These are phyloP conservation scores for Tursiops truncatus DNA, from an alignment of 2,113 vertebrate species.

Conservation along the genomic window DNA sequence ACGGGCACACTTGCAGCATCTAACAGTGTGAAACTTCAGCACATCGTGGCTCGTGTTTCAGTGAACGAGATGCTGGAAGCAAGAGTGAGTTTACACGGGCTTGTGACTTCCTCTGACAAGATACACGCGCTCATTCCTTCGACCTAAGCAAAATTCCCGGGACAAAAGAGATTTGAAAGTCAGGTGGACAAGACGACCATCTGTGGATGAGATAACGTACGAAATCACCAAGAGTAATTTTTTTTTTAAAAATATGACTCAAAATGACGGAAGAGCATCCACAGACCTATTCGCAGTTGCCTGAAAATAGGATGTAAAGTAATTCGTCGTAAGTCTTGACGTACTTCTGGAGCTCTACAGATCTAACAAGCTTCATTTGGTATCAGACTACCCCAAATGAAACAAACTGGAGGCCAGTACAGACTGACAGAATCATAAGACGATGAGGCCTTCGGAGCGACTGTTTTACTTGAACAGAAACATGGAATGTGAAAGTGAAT, in stretches of 20 bases:
- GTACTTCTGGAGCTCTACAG: neutral
- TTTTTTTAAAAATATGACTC: neutral
- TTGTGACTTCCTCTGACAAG: conserved; percentile 66
- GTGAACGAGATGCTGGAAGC: neutral
- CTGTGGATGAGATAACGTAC: neutral
- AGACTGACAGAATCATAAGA: neutral
- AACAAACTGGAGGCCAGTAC: neutral
- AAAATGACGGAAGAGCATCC: neutral
- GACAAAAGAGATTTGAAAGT: conserved; percentile 37
- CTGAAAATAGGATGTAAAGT: neutral
- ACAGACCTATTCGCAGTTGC: neutral
- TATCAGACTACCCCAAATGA: neutral
- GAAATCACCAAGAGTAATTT: neutral
- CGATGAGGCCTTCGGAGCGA: neutral
- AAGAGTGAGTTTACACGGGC: conserved; percentile 35
- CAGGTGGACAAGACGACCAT: conserved; percentile 35
- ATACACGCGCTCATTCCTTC: conserved; percentile 35
- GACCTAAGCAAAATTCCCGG: conserved; percentile 63
- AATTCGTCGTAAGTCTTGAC: neutral
- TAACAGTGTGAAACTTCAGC: conserved; percentile 45
- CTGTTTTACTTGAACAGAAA: neutral
- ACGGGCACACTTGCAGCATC: neutral
- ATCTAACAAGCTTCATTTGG: neutral
- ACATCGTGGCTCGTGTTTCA: neutral
- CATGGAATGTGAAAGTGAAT: neutral